phyloP scores from a whole-genome alignment of 2,113 vertebrate genomes.

The Brachypteracias leptosomus region DNA sequence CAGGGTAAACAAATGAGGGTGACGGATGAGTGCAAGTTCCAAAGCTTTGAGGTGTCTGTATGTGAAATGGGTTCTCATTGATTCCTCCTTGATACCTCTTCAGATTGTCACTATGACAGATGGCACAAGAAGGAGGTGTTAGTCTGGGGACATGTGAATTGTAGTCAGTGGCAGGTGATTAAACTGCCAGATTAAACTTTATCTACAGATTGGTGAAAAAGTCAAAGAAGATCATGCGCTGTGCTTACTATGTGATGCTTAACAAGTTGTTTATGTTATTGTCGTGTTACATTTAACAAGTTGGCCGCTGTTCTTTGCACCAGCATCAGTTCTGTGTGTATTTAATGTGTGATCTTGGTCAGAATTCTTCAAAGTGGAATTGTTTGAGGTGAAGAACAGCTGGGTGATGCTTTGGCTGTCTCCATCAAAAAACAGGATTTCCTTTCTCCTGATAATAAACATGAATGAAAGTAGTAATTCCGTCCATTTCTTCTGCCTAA shows the following conservation, averaged over 20 bases:
- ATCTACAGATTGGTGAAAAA: neutral
- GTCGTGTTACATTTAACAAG: neutral
- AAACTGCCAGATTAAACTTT: neutral
- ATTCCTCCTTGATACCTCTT: neutral
- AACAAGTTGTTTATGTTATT: neutral
- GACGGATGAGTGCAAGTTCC: neutral
- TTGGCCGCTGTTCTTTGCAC: neutral
- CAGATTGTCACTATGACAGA: neutral
- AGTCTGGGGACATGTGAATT: neutral
- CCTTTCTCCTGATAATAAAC: neutral
- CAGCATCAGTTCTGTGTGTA: accelerated
- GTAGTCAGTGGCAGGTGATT: neutral
- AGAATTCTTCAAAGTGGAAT: neutral
- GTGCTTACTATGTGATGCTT: neutral
- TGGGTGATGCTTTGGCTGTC: neutral
- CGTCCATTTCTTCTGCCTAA: neutral
- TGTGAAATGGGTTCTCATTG: neutral
- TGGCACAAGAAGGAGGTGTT: constrained; percentile 6
- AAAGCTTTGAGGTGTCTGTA: neutral
- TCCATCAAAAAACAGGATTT: neutral
- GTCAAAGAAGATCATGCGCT: neutral
- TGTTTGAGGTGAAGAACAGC: neutral
- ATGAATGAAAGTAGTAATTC: neutral
- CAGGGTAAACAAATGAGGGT: neutral
- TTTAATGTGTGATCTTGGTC: neutral